Conservation (phyloP, 2,113 vertebrate genomes). For the Athene noctua region DNA sequence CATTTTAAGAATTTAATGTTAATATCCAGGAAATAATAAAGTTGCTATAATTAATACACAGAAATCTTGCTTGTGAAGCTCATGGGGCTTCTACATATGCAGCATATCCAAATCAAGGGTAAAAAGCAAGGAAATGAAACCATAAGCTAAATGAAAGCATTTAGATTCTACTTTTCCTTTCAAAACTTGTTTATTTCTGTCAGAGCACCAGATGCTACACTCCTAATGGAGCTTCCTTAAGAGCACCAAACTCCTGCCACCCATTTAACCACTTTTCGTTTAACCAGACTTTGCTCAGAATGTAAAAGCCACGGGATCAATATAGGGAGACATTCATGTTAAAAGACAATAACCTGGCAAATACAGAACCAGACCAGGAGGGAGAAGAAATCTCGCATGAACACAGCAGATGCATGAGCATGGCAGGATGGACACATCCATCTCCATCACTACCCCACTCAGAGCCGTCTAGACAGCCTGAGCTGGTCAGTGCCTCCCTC, state of each 20-base stretch:
- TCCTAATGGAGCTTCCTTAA: neutral
- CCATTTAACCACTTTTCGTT: neutral
- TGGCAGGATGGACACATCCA: fast-evolving
- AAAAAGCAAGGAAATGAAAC: slow-evolving; percentile 25
- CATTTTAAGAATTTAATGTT: slow-evolving; percentile 28
- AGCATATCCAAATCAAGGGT: neutral
- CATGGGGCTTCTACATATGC: neutral
- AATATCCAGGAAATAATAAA: slow-evolving; percentile 61
- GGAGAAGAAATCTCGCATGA: fast-evolving
- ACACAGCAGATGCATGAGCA: fast-evolving
- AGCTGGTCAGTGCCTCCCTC: neutral
- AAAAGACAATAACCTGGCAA: neutral
- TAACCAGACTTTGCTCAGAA: neutral
- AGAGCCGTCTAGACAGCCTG: neutral
- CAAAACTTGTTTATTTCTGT: neutral
- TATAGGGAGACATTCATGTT: fast-evolving
- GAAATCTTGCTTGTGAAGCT: slow-evolving; percentile 23
- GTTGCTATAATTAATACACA: slow-evolving; percentile 20
- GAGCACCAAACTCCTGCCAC: neutral
- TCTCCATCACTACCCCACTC: fast-evolving
- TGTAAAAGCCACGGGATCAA: neutral
- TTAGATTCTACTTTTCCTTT: slow-evolving; percentile 29
- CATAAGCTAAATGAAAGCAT: slow-evolving; percentile 5
- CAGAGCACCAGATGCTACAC: neutral
- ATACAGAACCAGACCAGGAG: neutral